Evolutionary conservation across 2,113 vertebrate genomes (phyloP), one percentile per base, ranked within the genome.

Genomic region (Triplophysa tibetana): DNA sequence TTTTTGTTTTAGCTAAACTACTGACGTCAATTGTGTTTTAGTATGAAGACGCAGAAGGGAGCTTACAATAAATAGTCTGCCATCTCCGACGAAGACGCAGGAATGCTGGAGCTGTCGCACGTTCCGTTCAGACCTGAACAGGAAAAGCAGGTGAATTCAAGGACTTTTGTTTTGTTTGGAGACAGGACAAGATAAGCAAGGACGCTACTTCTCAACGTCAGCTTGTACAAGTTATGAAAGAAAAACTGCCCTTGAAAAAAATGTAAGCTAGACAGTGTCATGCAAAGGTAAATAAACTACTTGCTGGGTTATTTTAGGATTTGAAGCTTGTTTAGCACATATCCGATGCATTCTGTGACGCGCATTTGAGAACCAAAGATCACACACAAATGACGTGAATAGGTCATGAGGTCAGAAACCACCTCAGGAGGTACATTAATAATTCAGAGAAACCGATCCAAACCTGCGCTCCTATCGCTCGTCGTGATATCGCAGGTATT

Each of bases 1-100:
- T 38, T 38, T 38, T 38, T 38, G 5, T 7, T 8, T 38, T 38
- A 38, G 33, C 33, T 38, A 38, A 12, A 12, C 43, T 54, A 3
- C 14, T 17, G 17, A 58, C n/a, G 54, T 58, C 54, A 58, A 58
- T 21, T 58, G 54, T 2, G 7, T 1, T 58, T 58, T 58, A 6
- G 0, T 21, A 58, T 58, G 8, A n/a, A 58, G 54, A 58, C 12
- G 16, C 24, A 48, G 26, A 17, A 24, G 56, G 29, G 23, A 23
- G 67, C 98, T 98, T 90, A 99, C 98, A 93, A 90, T 92, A 97
- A 93, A 93, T 98, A 99, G 90, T 97, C 96, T 8, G 95, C 92
- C 54, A 89, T 92, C 86, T 96, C 96, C 16, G 96, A 94, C 60
- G 95, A 93, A 12, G 96, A 94, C 0, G 92, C 92, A 88, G 94